Percentiles rank a stretch among this genome's conserved stretches.
Evolutionary conservation across 2,797 vertebrate genomes (phyloP).

Genomic region (Ispidina picta): DNA sequence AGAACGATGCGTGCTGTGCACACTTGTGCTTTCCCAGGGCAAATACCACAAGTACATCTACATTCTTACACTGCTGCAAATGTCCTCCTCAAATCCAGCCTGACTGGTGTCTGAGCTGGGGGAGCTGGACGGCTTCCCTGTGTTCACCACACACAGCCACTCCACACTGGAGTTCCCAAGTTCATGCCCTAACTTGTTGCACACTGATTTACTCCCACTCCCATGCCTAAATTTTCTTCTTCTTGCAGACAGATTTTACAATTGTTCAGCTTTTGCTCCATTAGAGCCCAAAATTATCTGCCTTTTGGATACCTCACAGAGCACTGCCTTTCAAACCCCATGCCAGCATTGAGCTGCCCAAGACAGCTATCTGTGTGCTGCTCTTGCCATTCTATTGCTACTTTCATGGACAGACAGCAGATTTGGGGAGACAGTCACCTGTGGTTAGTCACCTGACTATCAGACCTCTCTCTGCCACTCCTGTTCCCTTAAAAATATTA

Average conservation of each 20-base stretch:
- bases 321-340: not conserved
- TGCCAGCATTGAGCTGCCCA: not conserved
- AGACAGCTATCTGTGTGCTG: not conserved
- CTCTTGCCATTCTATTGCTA: fast-evolving
- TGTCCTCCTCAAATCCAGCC: not conserved
- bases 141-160: fast-evolving
- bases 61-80: fast-evolving
- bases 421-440: not conserved
- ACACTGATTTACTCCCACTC: fast-evolving
- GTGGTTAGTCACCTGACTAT: fast-evolving
- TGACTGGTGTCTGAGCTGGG: fast-evolving
- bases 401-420: not conserved
- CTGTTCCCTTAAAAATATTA: not conserved
- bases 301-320: not conserved
- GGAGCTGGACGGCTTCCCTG: not conserved
- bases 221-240: not conserved
- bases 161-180: not conserved
- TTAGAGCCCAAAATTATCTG: not conserved
- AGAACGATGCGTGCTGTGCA: not conserved
- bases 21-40: not conserved
- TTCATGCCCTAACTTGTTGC: not conserved
- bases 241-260: not conserved
- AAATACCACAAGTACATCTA: not conserved
- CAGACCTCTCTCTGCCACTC: not conserved
- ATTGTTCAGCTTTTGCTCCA: not conserved